These are phyloP conservation scores for Ophioderma brevispina DNA, from an alignment of 35 echinoderm and acorn worm genomes.

Conservation along the genomic window DNA sequence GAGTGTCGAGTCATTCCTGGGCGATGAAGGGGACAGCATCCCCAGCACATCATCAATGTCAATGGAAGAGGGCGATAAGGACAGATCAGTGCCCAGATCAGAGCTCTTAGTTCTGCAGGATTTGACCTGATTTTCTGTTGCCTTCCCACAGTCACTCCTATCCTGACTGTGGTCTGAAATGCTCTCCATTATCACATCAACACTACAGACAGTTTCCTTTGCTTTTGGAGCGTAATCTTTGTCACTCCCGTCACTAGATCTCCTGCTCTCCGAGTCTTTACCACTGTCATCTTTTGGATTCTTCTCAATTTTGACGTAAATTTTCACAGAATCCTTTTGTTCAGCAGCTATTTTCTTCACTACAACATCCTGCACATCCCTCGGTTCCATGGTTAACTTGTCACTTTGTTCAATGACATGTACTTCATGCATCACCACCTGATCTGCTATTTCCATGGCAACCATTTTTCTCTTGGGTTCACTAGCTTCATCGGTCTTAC, in stretches of 20 bases:
- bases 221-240: background rate
- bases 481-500: background rate
- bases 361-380: too few species aligned
- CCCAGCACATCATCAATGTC: conserved; percentile 60
- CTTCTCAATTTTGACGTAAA: background rate
- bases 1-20: background rate
- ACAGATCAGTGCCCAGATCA: conserved; percentile 41
- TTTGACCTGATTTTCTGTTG: background rate
- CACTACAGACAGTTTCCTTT: background rate
- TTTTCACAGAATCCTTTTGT: background rate
- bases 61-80: conserved; percentile 19
- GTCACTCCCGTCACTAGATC: background rate
- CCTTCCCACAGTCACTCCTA: background rate
- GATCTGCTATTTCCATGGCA: background rate
- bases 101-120: conserved; percentile 23
- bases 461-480: background rate
- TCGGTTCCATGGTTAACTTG: too few species aligned
- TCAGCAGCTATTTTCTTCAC: too few species aligned
- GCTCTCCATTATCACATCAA: too few species aligned
- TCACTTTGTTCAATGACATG: too few species aligned
- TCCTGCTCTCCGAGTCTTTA: conserved; percentile 29
- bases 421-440: background rate
- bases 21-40: conserved; percentile 18
- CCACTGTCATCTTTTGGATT: conserved; percentile 31
- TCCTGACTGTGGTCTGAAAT: background rate